Percentiles rank a stretch among this genome's conserved stretches.
Evolutionary conservation across 2,888 invertebrate genomes (phyloP).

Genomic region (Parthenolecanium corni): DNA sequence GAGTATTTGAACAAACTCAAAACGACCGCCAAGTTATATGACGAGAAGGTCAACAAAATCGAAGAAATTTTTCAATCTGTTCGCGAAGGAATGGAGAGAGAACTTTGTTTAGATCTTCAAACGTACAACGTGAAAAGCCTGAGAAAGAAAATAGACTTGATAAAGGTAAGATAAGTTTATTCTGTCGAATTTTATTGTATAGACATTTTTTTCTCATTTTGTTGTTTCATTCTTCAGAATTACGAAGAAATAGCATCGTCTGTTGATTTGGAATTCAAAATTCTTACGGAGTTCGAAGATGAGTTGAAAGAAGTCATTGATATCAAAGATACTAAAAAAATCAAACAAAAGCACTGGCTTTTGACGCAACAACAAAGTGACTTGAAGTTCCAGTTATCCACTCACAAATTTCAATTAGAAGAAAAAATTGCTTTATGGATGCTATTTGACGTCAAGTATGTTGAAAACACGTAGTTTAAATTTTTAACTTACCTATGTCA

Average conservation of each 20-base stretch:
- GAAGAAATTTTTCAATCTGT: slow-evolving; percentile 8
- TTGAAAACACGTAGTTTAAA: no score
- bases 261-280: slow-evolving; percentile 44
- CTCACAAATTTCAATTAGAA: slow-evolving; percentile 57
- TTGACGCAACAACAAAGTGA: slow-evolving; percentile 70
- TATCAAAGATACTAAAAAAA: slow-evolving; percentile 67
- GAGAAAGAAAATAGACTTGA: not conserved
- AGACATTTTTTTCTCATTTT: not conserved
- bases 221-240: slow-evolving; percentile 28
- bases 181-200: not conserved
- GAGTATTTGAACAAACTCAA: slow-evolving; percentile 27
- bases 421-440: slow-evolving; percentile 47
- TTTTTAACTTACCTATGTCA: no score
- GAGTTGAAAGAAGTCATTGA: slow-evolving; percentile 74
- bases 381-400: slow-evolving; percentile 62
- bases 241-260: slow-evolving; percentile 30
- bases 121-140: not conserved
- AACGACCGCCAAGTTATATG: not conserved
- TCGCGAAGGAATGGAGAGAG: slow-evolving; percentile 6
- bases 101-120: not conserved
- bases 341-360: slow-evolving; percentile 66
- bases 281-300: slow-evolving; percentile 61
- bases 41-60: slow-evolving; percentile 7
- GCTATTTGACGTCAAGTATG: not conserved
- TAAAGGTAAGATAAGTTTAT: not conserved